Percentiles rank a stretch among this genome's conserved stretches.
Conservation (phyloP, 2,113 vertebrate genomes). For the Periophthalmodon schlosseri region DNA sequence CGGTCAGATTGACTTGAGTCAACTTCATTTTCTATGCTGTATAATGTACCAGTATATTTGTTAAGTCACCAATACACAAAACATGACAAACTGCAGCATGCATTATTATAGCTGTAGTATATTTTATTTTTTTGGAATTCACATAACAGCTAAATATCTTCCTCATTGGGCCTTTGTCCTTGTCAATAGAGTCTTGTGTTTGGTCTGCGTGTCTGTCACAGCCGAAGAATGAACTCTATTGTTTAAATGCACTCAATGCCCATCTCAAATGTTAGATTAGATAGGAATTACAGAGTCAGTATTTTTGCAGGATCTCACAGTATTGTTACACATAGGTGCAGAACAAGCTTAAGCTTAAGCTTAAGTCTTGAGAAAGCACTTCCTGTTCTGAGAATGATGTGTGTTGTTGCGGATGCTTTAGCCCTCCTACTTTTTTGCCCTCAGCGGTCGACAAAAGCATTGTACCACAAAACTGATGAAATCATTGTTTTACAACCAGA, state of each 20-base stretch:
- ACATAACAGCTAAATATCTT: constrained; percentile 28
- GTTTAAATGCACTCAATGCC: constrained; percentile 25
- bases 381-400: constrained; percentile 13
- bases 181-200: constrained; percentile 54
- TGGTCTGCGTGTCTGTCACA: constrained; percentile 20
- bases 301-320: neutral
- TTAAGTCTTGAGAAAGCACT: constrained; percentile 20
- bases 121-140: neutral
- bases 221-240: constrained; percentile 59
- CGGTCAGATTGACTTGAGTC: neutral
- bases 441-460: constrained; percentile 20
- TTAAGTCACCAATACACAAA: neutral
- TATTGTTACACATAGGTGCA: neutral
- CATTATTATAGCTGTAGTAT: neutral
- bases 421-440: neutral
- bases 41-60: neutral
- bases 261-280: constrained; percentile 4
- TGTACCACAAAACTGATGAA: constrained; percentile 38
- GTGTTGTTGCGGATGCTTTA: neutral
- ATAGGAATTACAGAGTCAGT: neutral
- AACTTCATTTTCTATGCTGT: neutral
- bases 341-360: neutral
- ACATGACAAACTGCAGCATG: too few species aligned
- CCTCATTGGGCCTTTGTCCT: constrained; percentile 24
- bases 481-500: constrained; percentile 11